Percentiles rank a stretch among this genome's conserved stretches.
phyloP scores from a whole-genome alignment of 2,797 vertebrate genomes.

The Neosalanx taihuensis region DNA sequence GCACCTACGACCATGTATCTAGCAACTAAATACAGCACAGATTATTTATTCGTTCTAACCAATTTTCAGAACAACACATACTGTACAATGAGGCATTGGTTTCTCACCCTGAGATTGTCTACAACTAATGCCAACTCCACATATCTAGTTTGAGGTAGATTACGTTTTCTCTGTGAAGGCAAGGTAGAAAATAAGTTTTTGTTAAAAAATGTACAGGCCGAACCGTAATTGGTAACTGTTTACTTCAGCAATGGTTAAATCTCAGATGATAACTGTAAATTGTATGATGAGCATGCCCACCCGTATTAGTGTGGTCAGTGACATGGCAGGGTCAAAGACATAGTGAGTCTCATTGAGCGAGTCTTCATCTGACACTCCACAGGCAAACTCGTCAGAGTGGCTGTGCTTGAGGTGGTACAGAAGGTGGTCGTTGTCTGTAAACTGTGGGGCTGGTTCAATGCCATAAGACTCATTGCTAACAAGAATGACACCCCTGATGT shows the following conservation, averaged over 20 bases:
- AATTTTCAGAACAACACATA: background rate
- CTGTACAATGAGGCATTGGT: background rate
- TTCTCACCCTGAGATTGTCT: conserved; percentile 82
- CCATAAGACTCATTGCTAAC: conserved; percentile 73
- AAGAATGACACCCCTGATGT: conserved; percentile 79
- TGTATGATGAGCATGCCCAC: conserved; percentile 34
- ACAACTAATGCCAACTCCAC: conserved; percentile 84
- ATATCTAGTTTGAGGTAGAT: conserved; percentile 77
- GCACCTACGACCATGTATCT: background rate
- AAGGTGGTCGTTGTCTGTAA: conserved; percentile 73
- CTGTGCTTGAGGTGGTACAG: conserved; percentile 72
- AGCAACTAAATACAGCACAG: background rate
- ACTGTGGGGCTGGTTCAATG: conserved; percentile 75
- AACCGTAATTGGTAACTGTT: background rate
- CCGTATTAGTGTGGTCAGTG: conserved; percentile 58
- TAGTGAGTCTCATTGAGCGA: conserved; percentile 22
- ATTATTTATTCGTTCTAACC: background rate
- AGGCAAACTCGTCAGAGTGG: conserved; percentile 56
- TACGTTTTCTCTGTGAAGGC: conserved; percentile 74
- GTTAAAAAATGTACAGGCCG: background rate
- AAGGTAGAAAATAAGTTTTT: conserved; percentile 10
- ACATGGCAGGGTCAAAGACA: conserved; percentile 45
- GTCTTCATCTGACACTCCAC: conserved; percentile 68
- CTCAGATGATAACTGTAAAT: background rate
- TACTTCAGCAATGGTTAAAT: conserved; percentile 13